Evolutionary conservation across 2,888 invertebrate genomes (phyloP).

Genomic region (Strigamia maritima): DNA sequence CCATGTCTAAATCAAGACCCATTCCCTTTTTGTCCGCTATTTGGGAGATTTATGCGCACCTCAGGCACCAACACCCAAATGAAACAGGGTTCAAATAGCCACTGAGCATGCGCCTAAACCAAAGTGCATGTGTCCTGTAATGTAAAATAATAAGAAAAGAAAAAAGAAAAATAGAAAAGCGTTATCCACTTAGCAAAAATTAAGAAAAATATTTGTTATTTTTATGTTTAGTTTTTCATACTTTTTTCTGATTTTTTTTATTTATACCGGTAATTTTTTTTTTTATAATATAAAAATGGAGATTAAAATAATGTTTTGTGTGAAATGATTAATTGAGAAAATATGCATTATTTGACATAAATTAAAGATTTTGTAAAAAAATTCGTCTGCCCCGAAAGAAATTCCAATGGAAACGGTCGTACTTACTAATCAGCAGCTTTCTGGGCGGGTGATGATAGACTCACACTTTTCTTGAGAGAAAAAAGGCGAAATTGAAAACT

Average conservation of each 20-base stretch:
- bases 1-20: conserved; percentile 27
- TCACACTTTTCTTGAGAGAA: background rate
- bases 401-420: background rate
- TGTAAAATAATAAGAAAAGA: background rate
- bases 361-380: background rate
- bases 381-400: background rate
- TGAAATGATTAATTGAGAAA: background rate
- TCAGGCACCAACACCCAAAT: background rate
- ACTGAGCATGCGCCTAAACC: background rate
- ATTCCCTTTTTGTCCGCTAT: background rate
- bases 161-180: background rate
- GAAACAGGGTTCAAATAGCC: background rate
- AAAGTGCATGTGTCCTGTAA: background rate
- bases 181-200: background rate
- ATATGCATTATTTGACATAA: background rate
- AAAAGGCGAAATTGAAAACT: background rate
- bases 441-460: background rate
- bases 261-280: background rate
- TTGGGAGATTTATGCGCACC: background rate
- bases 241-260: background rate
- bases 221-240: too few species aligned
- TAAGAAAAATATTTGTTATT: background rate
- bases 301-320: background rate
- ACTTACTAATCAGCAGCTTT: background rate
- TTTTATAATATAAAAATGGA: too few species aligned